A percentile compares a stretch with the other conserved stretches of the same genome.
phyloP scores from a whole-genome alignment of 1,140 invertebrate species.

The Thalassaphorura encarpata region DNA sequence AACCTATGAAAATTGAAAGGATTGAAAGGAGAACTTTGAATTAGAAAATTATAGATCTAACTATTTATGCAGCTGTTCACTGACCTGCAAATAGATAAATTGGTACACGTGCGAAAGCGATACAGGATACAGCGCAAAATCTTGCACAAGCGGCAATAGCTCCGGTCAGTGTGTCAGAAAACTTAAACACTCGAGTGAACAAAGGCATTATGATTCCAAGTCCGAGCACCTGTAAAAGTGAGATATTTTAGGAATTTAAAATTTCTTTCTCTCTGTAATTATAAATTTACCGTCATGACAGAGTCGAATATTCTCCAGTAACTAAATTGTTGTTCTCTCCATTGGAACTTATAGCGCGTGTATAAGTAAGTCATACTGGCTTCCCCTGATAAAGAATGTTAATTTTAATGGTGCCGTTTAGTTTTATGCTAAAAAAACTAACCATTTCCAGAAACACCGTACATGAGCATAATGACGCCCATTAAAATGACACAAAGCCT shows the following conservation, averaged over 20 bases:
- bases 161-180: conserved; percentile 24
- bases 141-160: conserved; percentile 17
- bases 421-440: neutral
- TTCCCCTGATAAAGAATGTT: conserved; percentile 49
- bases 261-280: too few species aligned
- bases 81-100: conserved; percentile 12
- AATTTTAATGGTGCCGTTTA: neutral
- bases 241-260: too few species aligned
- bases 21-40: neutral
- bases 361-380: conserved; percentile 70
- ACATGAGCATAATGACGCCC: too few species aligned
- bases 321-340: conserved; percentile 74
- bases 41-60: too few species aligned
- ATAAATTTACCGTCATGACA: conserved; percentile 18
- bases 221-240: too few species aligned
- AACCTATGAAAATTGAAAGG: conserved; percentile 10
- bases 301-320: conserved; percentile 42
- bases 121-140: conserved; percentile 3
- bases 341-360: conserved; percentile 67
- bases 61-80: too few species aligned
- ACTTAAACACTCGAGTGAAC: conserved; percentile 23
- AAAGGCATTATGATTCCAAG: conserved; percentile 23
- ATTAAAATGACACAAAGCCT: too few species aligned
- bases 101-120: conserved; percentile 14
- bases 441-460: too few species aligned